These are phyloP conservation scores for Gallinago solitaria DNA, from an alignment of 2,797 vertebrate species.

Conservation along the genomic window DNA sequence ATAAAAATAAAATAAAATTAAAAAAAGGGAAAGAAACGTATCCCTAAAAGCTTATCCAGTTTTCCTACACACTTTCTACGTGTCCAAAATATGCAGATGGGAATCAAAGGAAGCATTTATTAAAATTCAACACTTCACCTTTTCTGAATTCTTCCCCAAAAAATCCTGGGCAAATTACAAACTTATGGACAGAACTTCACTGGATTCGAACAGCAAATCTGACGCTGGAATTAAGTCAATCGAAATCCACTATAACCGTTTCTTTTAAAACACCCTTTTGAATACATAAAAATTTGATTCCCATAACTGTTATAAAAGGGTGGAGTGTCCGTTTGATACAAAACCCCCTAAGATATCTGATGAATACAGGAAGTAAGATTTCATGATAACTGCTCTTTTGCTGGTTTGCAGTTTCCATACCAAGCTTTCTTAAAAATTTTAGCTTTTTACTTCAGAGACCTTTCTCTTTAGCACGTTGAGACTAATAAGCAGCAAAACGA, in stretches of 20 bases:
- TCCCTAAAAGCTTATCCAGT: not conserved
- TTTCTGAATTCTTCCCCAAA: not conserved
- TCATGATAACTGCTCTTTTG: not conserved
- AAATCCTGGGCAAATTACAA: not conserved
- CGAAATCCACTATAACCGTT: fast-evolving
- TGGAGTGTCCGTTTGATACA: conserved; percentile 36
- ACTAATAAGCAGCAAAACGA: not conserved
- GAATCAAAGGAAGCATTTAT: not conserved
- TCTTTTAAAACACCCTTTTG: not conserved
- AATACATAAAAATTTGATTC: not conserved
- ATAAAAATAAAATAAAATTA: not conserved
- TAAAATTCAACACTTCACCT: not conserved
- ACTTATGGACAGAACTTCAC: fast-evolving
- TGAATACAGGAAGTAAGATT: conserved; percentile 53
- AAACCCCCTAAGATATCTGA: not conserved
- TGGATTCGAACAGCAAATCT: fast-evolving
- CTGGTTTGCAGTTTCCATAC: conserved; percentile 17
- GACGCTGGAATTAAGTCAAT: not conserved
- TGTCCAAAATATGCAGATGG: not conserved
- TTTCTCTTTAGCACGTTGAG: not conserved
- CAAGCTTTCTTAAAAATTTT: not conserved
- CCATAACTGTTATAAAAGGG: not conserved
- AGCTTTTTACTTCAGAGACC: not conserved
- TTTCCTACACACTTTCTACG: not conserved
- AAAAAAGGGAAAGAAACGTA: not conserved